phyloP scores from a whole-genome alignment of 2,888 invertebrate species.

The Marasmarcha lunaedactyla region DNA sequence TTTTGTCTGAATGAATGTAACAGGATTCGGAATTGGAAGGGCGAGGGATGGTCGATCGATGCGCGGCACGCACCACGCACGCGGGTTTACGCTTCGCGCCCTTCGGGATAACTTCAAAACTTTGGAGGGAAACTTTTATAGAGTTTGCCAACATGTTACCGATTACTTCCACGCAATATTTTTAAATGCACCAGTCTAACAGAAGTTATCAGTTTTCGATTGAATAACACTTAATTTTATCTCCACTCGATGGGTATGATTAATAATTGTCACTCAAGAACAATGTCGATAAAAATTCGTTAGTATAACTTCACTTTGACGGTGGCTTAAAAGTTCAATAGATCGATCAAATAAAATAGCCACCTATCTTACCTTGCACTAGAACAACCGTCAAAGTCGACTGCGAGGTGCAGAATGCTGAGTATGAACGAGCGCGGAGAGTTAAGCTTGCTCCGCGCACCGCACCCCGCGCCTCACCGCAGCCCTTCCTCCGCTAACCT shows the following conservation, averaged over 20 bases:
- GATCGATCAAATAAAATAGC: constrained; percentile 37
- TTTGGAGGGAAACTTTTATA: constrained; percentile 58
- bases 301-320: not conserved
- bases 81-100: constrained; percentile 58
- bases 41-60: constrained; percentile 64
- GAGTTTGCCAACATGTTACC: constrained; percentile 23
- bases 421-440: constrained; percentile 59
- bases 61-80: constrained; percentile 54
- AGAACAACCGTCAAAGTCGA: constrained; percentile 68
- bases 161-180: constrained; percentile 43
- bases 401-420: constrained; percentile 70
- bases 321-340: constrained; percentile 21
- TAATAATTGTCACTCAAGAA: not conserved
- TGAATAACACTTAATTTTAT: constrained; percentile 49
- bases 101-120: constrained; percentile 59
- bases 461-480: constrained; percentile 44
- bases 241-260: constrained; percentile 28
- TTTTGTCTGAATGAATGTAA: constrained; percentile 65
- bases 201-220: constrained; percentile 37
- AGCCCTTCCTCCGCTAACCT: constrained; percentile 56
- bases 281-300: too few species aligned
- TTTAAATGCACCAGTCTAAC: constrained; percentile 35
- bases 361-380: constrained; percentile 68
- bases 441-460: constrained; percentile 60
- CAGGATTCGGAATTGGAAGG: constrained; percentile 55